Base-by-base conservation (phyloP, 2,888 invertebrate species). In the Liposcelis brunnea region DNA sequence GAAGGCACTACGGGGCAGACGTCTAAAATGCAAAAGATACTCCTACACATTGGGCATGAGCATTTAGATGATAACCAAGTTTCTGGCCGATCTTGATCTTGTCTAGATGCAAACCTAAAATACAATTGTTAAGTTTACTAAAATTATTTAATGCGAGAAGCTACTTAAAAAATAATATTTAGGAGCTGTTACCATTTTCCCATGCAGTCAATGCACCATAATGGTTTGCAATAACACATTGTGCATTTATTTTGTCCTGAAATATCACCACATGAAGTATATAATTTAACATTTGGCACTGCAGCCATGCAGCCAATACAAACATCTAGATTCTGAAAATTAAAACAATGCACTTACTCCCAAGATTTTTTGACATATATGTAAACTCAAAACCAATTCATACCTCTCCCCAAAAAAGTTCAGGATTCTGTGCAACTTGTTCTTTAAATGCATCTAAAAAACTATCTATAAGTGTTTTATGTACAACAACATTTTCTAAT, bases 241-340 rank as follows among this genome's bases (percentile, higher is more conserved):
- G 46, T 45, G 36, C 53, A 53, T n/a, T 44, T 43, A 2, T 34
- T 31, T n/a, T 42, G 38, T 12, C 44, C 35, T 14, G 36, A 34
- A 38, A 6, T 63, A 12, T 66, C 60, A 18, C 56, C 61, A 58
- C 87, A 91, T 45, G 71, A 72, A 55, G 78, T 80, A 52, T 71
- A 71, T 45, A 86, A 68, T 62, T 87, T 91, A 43, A 83, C 79
- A 60, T 87, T 80, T 0, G 91, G 79, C 16, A 63, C 64, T 12
- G 69, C 71, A 56, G 80, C 76, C 81, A 90, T 84, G 58, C 93
- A 93, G 1, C 91, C 91, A 51, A 90, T 84, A 58, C 93, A 93
- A 48, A 72, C 69, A 50, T 90, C 89, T 33, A 77, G 58, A 51
- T 81, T 80, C 79, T 87, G 53, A 51, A 52, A 48, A 51, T 51